Base-by-base conservation (phyloP, 2,797 vertebrate genomes). In the Spheniscus humboldti region DNA sequence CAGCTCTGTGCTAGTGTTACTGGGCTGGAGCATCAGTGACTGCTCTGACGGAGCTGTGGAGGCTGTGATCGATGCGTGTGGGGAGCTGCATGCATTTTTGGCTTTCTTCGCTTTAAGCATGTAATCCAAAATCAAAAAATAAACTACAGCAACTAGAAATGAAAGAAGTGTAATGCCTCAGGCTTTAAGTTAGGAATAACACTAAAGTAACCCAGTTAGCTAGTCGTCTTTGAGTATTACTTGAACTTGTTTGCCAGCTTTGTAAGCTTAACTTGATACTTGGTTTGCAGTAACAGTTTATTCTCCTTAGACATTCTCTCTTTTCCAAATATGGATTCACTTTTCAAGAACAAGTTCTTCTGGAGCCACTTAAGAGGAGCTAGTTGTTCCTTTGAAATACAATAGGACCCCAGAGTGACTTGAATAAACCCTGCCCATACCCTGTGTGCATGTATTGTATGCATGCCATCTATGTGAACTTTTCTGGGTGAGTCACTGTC, bases 401-500 rank as follows among this genome's bases (percentile, higher is more conserved):
- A 39, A 33, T 8, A n/a, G 35, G 31, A 81, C n/a, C 19, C 8
- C 13, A 33, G 57, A 25, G 75, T 19, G 50, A 45, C 28, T 66
- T 57, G 50, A 59, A 17, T 43, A 60, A 74, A 23, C 33, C 47
- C n/a, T 89, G 50, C 30, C 35, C 7, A 10, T 37, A 2, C 45
- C 15, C 28, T 31, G 37, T 72, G 15, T 15, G 35, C 2, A 0
- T 6, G 30, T 72, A 9, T 28, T 22, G 43, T 56, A 4, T 30
- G 11, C 9, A 7, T 28, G 45, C 19, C 35, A 28, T 63, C 45
- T 33, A 1, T 31, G 35, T 77, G 85, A 72, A 9, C 56, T 71
- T 22, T 7, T 8, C 77, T 56, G 86, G 47, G 28, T 92, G 85
- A 86, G 62, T 92, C 90, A 94, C n/a, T 92, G 87, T 53, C 60